Conservation (phyloP, 1,140 invertebrate genomes). For the Globodera ellingtonae region DNA sequence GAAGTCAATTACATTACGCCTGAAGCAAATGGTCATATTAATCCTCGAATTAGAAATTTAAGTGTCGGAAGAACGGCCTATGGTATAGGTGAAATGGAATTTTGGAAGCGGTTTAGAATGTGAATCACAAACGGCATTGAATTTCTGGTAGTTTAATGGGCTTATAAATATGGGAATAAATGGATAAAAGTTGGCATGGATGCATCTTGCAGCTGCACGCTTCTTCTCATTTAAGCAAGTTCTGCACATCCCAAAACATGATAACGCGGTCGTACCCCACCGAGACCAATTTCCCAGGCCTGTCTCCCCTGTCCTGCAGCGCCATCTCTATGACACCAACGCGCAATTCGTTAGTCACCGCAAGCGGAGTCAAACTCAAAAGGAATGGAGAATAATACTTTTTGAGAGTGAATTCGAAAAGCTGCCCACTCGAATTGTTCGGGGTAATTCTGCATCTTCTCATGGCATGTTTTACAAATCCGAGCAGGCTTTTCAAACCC, state of each 20-base stretch:
- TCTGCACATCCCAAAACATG: constrained; percentile 73
- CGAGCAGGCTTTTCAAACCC: constrained; percentile 96
- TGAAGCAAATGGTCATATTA: no score
- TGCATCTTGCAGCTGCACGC: background rate
- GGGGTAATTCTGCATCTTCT: constrained; percentile 57
- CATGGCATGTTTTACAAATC: constrained; percentile 88
- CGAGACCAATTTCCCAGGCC: constrained; percentile 77
- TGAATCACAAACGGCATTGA: background rate
- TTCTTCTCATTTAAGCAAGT: constrained; percentile 33
- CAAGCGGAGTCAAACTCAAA: constrained; percentile 80
- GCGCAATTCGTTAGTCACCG: constrained; percentile 90
- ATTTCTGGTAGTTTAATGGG: background rate
- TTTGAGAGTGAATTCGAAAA: constrained; percentile 22
- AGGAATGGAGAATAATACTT: constrained; percentile 19
- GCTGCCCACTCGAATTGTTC: constrained; percentile 66
- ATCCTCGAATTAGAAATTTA: no score
- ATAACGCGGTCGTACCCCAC: constrained; percentile 90
- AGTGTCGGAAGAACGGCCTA: no score
- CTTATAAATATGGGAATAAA: background rate
- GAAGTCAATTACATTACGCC: no score
- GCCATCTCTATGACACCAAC: constrained; percentile 79
- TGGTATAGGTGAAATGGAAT: no score
- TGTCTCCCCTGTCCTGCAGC: constrained; percentile 78
- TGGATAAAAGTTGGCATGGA: background rate
- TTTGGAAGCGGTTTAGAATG: background rate